phyloP scores from a whole-genome alignment of 2,113 vertebrate genomes.

The Neolamprologus ventralis region DNA sequence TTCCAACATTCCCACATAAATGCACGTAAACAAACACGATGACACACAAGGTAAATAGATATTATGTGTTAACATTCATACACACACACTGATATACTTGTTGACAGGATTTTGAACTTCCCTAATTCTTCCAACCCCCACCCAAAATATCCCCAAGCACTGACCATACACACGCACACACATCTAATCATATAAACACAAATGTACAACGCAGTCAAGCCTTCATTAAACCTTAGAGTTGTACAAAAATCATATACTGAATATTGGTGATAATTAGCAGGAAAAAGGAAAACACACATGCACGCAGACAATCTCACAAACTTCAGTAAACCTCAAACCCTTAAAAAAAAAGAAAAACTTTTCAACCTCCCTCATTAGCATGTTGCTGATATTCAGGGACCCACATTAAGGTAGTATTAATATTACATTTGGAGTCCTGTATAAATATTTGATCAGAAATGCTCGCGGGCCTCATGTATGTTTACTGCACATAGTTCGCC shows the following conservation, averaged over 20 bases:
- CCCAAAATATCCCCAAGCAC: background rate
- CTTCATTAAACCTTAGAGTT: conserved; percentile 6
- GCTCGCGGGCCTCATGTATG: conserved; percentile 50
- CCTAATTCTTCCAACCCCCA: background rate
- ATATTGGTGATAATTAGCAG: background rate
- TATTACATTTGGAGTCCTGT: conserved; percentile 62
- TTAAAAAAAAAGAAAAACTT: conserved; percentile 7
- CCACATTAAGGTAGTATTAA: conserved; percentile 68
- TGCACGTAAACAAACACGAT: background rate
- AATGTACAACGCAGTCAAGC: background rate
- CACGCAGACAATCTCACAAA: conserved; percentile 7
- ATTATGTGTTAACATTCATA: background rate
- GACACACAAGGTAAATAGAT: background rate
- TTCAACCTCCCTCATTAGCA: conserved; percentile 45
- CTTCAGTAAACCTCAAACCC: background rate
- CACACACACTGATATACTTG: background rate
- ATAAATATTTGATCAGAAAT: conserved; percentile 70
- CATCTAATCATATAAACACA: background rate
- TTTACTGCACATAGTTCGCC: conserved; percentile 58
- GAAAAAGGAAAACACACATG: conserved; percentile 9
- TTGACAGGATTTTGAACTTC: conserved; percentile 11
- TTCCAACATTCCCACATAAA: background rate
- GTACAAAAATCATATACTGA: background rate
- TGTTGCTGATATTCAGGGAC: conserved; percentile 48
- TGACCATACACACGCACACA: background rate